Base-by-base conservation (phyloP, 1,140 invertebrate species). In the Chionoecetes opilio region DNA sequence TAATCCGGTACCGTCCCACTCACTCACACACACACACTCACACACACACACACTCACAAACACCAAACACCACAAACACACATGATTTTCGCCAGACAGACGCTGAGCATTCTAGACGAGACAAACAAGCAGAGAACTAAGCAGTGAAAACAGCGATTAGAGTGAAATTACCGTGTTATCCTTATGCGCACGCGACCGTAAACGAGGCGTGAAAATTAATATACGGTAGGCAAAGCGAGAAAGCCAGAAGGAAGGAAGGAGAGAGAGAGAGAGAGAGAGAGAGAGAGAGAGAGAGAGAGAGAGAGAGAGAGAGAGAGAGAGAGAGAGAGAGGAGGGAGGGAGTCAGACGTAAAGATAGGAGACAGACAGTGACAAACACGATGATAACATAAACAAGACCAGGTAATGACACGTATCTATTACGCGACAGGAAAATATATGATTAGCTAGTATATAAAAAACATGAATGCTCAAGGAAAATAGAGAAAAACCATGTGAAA, bases 151-250 rank as follows among this genome's bases (percentile, higher is more conserved):
- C 63, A 75, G n/a, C 63, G 63, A 75, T 75, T 75, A 75, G 63
- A 75, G 63, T 75, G 63, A 75, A 75, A 75, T 75, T 75, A 75
- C 63, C 63, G 63, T 75, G 63, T 75, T 75, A 75, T 75, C 63
- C 63, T 75, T 75, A 75, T 75, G 63, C 21, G 63, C 63, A 75
- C 63, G n/a, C 63, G 63, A n/a, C 63, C 63, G 26, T 75, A 26
- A 75, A 75, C 63, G 63, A 75, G 63, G 63, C n/a, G 63, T 75
- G 63, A 75, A 75, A 75, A 75, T 75, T 75, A 75, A 75, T 75
- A 75, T 75, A 75, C 63, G 63, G 63, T 17, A 75, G n/a, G 63
- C 21, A 75, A n/a, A n/a, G 21, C 5, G 11, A 21, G 21, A 21
- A n/a, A n/a, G 21, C 11, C 46, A 17, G 21, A 17, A 53, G 11